phyloP scores from a whole-genome alignment of 1,140 invertebrate species.

The Drosophila neocordata region DNA sequence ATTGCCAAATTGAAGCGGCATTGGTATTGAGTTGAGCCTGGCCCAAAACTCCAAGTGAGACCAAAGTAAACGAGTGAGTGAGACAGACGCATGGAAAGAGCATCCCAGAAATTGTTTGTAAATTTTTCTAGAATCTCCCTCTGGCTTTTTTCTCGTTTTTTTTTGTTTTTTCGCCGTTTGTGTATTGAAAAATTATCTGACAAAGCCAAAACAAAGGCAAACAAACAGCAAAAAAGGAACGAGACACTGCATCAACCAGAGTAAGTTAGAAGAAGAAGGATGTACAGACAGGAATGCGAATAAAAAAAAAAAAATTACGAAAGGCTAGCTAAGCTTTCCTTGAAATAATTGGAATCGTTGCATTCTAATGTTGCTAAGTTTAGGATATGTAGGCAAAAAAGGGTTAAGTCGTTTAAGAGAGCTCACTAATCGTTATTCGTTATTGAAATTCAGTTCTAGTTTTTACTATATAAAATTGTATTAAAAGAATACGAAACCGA shows the following conservation, averaged over 20 bases:
- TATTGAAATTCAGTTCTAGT: too few species aligned
- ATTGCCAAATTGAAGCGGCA: conserved; percentile 66
- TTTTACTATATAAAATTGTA: too few species aligned
- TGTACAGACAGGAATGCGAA: not conserved
- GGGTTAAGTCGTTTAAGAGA: too few species aligned
- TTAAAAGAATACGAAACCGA: too few species aligned
- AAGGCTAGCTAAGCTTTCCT: conserved; percentile 3
- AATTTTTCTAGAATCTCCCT: conserved; percentile 10
- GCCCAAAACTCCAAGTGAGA: conserved; percentile 5
- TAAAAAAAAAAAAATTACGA: not conserved
- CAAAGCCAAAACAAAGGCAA: conserved; percentile 13
- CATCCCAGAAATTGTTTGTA: conserved; percentile 33
- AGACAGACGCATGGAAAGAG: conserved; percentile 9
- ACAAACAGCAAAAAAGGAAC: conserved; percentile 7
- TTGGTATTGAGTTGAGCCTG: conserved; percentile 32
- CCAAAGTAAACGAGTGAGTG: conserved; percentile 4
- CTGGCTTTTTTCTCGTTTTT: too few species aligned
- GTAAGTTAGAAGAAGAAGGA: not conserved
- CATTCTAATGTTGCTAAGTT: not conserved
- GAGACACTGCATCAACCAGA: not conserved
- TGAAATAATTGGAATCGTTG: conserved; percentile 4
- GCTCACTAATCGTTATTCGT: too few species aligned
- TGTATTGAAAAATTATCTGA: conserved; percentile 23
- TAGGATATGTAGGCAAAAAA: not conserved
- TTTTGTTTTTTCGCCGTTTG: conserved; percentile 11